Conservation (phyloP, 2,113 vertebrate genomes). For the Sus scrofa region DNA sequence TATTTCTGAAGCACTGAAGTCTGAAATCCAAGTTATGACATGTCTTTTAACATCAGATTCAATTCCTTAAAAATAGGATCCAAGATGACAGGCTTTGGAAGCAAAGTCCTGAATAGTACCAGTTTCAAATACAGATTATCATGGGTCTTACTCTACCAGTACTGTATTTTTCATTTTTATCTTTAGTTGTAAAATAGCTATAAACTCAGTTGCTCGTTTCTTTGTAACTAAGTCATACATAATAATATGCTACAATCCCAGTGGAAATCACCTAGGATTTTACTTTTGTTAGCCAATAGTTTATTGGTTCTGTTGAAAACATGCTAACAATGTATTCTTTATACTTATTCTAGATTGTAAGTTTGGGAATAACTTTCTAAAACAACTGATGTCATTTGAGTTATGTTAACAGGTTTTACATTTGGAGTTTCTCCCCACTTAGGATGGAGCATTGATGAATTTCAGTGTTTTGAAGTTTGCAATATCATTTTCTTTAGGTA, state of each 20-base stretch:
- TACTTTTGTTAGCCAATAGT: background rate
- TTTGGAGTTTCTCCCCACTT: background rate
- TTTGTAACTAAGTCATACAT: background rate
- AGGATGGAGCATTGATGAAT: background rate
- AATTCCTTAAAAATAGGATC: conserved; percentile 82
- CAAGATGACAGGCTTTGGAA: conserved; percentile 79
- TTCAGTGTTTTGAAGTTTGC: conserved; percentile 18
- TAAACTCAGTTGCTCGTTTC: conserved; percentile 33
- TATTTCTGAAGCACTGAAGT: conserved; percentile 82
- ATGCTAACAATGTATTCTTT: background rate
- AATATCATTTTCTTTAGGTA: background rate
- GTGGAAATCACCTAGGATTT: conserved; percentile 18
- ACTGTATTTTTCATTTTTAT: conserved; percentile 71
- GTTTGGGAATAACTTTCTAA: background rate
- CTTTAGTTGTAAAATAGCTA: conserved; percentile 39
- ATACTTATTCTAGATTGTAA: background rate
- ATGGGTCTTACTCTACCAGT: conserved; percentile 64
- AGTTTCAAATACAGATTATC: conserved; percentile 71
- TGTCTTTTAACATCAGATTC: conserved; percentile 83
- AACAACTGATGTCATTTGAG: background rate
- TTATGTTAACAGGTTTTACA: background rate
- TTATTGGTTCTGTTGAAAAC: conserved; percentile 10
- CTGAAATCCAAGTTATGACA: conserved; percentile 86
- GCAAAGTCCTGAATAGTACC: conserved; percentile 74
- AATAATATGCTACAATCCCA: conserved; percentile 28